Evolutionary conservation across 2,888 invertebrate genomes (phyloP), one percentile per base, ranked within the genome.

Genomic region (Parnassius mnemosyne): DNA sequence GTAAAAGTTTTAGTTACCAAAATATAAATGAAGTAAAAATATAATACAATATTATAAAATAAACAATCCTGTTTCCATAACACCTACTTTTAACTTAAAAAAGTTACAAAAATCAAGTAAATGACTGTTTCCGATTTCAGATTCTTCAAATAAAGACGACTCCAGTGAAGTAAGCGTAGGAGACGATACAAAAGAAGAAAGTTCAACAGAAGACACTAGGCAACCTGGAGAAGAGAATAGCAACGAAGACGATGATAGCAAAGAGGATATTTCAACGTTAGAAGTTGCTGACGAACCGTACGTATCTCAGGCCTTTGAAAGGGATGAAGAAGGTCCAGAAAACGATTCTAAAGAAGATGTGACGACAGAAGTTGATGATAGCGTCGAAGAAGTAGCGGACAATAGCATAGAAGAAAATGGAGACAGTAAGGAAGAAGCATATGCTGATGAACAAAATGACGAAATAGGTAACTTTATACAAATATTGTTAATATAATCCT

Each of bases 211-310:
- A 80, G 86, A 82, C n/a, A n/a, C 50, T 68, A 83, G 79, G 59
- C 79, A 79, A 68, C 77, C 74, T 63, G 71, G 72, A 58, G 80
- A 82, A 60, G 69, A 69, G 49, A 76, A 69, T 34, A 82, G 81
- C 66, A 78, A 74, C 64, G 75, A 76, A 61, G 77, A 82, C 49
- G 70, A 75, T 65, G 54, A 42, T 20, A 63, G 63, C 16, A 87
- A 86, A 70, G 83, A 84, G 57, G 85, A 85, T 60, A 73, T 75
- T 53, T 88, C 88, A 59, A 85, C 87, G 55, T 76, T 92, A 60
- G 88, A 90, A 81, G 84, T 90, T 71, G 90, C 89, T 63, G 92
- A 91, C 66, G 92, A 92, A 71, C 91, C 92, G 34, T 88, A 90
- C 68, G 78, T 87, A 60, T 75, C 88, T 69, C 86, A 89, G 76